These are phyloP conservation scores for Cotesia glomerata DNA, from an alignment of 1,140 invertebrate genomes.

Conservation along the genomic window DNA sequence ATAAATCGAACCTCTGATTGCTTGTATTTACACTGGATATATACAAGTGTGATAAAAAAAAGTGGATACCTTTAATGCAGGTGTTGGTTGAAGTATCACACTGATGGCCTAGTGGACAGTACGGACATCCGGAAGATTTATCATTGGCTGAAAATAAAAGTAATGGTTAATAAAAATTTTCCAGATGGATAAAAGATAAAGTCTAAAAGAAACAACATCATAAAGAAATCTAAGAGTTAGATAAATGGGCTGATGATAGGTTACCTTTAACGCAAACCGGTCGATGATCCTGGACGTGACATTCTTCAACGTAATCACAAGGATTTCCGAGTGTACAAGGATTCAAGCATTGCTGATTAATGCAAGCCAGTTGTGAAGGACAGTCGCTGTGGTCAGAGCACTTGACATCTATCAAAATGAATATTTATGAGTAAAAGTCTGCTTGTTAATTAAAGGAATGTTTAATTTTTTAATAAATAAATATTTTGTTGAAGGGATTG, in stretches of 20 bases:
- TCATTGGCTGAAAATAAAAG: constrained; percentile 40
- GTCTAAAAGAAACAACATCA: too few relatives aligned
- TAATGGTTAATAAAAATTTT: not conserved
- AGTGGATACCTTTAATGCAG: constrained; percentile 74
- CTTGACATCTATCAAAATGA: constrained; percentile 68
- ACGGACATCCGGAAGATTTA: constrained; percentile 66
- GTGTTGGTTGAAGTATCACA: constrained; percentile 78
- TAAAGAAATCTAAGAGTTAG: not conserved
- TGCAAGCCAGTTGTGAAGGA: constrained; percentile 75
- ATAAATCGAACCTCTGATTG: constrained; percentile 14
- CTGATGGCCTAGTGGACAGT: constrained; percentile 75
- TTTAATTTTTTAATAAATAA: not conserved
- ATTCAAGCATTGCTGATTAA: constrained; percentile 78
- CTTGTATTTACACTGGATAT: constrained; percentile 53
- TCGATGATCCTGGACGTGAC: constrained; percentile 78
- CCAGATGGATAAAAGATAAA: too few relatives aligned
- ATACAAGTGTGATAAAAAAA: constrained; percentile 41
- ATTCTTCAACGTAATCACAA: constrained; percentile 72
- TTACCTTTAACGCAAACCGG: constrained; percentile 79
- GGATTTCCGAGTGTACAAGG: constrained; percentile 74
- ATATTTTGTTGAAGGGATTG: not conserved
- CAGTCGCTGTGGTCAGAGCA: constrained; percentile 76
- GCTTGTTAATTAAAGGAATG: not conserved
- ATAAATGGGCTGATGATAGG: constrained; percentile 8
- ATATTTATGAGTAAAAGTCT: constrained; percentile 14